Percentiles rank a stretch among this genome's conserved stretches.
Evolutionary conservation across 2,797 vertebrate species (phyloP).

Genomic region (Propithecus perrieri): DNA sequence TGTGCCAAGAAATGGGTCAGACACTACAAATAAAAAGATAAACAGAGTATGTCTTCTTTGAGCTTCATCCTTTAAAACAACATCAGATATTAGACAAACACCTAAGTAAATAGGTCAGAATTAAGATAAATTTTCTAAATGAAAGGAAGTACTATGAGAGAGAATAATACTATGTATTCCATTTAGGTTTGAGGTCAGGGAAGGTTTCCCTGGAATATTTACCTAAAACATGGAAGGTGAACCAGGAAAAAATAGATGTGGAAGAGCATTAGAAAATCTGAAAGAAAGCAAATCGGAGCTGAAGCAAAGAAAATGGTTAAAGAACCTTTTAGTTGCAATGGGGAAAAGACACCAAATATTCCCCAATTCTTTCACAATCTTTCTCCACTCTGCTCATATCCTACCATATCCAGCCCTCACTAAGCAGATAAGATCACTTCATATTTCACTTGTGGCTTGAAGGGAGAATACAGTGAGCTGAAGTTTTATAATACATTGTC

Average conservation of each 20-base stretch:
- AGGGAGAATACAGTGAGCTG: background rate
- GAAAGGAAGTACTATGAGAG: background rate
- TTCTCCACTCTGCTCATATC: background rate
- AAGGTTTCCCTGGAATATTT: background rate
- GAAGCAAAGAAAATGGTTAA: background rate
- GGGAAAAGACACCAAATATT: background rate
- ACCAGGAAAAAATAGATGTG: background rate
- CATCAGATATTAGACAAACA: background rate
- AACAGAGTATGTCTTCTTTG: background rate
- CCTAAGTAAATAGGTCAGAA: background rate
- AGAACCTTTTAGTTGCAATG: background rate
- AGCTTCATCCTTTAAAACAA: background rate
- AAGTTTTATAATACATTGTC: background rate
- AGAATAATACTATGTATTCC: background rate
- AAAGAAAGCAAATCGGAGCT: background rate
- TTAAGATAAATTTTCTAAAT: background rate
- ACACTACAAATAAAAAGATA: background rate
- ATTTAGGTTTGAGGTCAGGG: background rate
- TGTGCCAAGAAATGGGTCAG: background rate
- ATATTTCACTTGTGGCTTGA: background rate
- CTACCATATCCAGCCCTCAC: background rate
- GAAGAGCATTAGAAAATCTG: background rate
- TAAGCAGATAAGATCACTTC: background rate
- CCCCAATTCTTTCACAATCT: background rate
- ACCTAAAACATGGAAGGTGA: background rate